These are phyloP conservation scores for Apeltes quadracus DNA, from an alignment of 2,113 vertebrate species.

Conservation along the genomic window DNA sequence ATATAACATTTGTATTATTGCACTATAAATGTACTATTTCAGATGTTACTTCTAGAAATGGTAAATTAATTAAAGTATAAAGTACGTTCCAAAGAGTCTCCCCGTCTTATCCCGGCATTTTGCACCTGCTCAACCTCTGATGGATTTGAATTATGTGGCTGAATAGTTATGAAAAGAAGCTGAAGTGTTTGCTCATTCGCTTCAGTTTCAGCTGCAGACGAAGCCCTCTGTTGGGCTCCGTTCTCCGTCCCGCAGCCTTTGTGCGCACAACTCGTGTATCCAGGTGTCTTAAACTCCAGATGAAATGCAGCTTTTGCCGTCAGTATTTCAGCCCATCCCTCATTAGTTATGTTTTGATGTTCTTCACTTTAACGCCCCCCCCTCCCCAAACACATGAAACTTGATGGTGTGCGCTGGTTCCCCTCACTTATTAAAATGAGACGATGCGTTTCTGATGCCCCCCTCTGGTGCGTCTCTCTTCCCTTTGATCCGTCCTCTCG, in stretches of 20 bases:
- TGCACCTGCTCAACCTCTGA: not conserved
- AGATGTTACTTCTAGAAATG: not conserved
- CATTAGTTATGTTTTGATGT: constrained; percentile 71
- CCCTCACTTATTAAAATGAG: constrained; percentile 73
- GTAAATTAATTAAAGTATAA: not conserved
- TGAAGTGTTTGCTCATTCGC: not conserved
- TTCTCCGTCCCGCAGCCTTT: not conserved
- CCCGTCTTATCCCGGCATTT: not conserved
- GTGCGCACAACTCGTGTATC: constrained; percentile 6
- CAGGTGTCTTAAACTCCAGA: constrained; percentile 9
- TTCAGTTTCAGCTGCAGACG: not conserved
- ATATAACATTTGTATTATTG: not conserved
- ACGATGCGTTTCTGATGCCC: constrained; percentile 71
- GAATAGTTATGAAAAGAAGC: not conserved
- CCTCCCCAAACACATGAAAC: constrained; percentile 39
- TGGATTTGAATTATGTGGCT: not conserved
- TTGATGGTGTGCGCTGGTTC: constrained; percentile 45
- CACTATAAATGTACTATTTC: not conserved
- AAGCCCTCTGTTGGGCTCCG: not conserved
- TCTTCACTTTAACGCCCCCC: constrained; percentile 19
- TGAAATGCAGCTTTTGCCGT: constrained; percentile 23
- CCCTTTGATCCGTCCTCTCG: constrained; percentile 73
- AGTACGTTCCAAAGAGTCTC: not conserved
- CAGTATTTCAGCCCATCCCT: constrained; percentile 56
- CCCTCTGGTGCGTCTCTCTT: constrained; percentile 57